Base-by-base conservation (phyloP, 2,888 invertebrate species). In the Drymonia ruficornis region DNA sequence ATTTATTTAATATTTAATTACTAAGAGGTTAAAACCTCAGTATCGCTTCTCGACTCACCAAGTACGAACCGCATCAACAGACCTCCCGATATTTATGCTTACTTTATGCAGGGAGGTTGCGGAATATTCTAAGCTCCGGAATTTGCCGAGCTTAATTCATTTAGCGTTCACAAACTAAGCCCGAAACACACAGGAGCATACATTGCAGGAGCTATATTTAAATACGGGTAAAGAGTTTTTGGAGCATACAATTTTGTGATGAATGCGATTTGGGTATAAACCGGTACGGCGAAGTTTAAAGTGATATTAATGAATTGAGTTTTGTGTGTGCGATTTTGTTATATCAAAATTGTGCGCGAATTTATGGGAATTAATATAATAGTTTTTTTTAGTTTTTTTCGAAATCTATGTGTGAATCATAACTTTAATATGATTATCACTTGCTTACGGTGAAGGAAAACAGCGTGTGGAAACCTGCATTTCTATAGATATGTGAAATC, bases 31-130 rank as follows among this genome's bases (percentile, higher is more conserved):
- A 31, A 1, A 31, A 13, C 13, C 43, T 16, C 19, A 19, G 18
- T 43, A 43, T 43, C 43, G 43, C 72, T 70, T 57, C 65, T 53
- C 50, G 49, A 57, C 56, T n/a, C 57, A 72, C 62, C 52, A 53
- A 64, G 19, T 45, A 77, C 52, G 52, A 50, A 53, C 79, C 76
- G 67, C 67, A 78, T 68, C 75, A 73, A 84, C 83, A 76, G 80
- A 80, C 72, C 69, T 74, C 72, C 70, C 72, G 70, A 81, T 86
- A 89, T 88, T 84, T 87, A 87, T 81, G 83, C 76, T 81, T 81
- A 83, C 86, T 86, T 85, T 83, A 86, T 86, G 78, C 83, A 77
- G 76, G 72, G 67, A 69, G 73, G 74, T 74, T 72, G 71, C 70
- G 67, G 78, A 76, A 85, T 83, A 81, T 84, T 80, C 81, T 76